Evolutionary conservation across 2,888 invertebrate genomes (phyloP), one percentile per base, ranked within the genome.

Genomic region (Scelioninae gen. 2): DNA sequence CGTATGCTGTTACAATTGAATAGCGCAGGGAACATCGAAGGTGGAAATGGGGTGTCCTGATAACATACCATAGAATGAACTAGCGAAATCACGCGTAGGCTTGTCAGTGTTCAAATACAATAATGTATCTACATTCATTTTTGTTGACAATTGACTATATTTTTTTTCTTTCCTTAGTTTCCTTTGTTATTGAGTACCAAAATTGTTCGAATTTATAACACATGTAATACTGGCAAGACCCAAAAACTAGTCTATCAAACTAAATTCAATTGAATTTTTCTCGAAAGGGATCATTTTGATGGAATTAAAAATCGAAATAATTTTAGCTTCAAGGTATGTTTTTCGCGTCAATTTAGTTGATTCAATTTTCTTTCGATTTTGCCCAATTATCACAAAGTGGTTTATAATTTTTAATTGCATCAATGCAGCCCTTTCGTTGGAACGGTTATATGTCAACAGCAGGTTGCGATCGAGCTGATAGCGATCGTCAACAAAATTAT

Each of bases 61-160:
- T 18, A 45, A 22, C 7, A 41, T 55, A 75, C 65, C 63, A 65
- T 73, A 72, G 37, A 63, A 68, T 68, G 63, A 63, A 18, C 37
- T 53, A 70, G 60, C 48, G 53, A 69, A 69, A 73, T 31, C 73
- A 69, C 60, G 55, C 63, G 60, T 64, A 69, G 65, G 63, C 53
- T 73, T 60, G 63, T 72, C 55, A 67, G 58, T 70, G 69, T 74
- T 73, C 70, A 58, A 57, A 74, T 25, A 43, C 33, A 45, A 58
- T 63, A 28, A 71, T 65, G 50, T 50, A 64, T 68, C 58, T 55
- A 70, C 60, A 53, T 33, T 63, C 60, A 53, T 50, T 39, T 37
- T 71, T 45, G 1, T 37, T 25, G 58, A 64, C 71, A 71, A 71
- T 71, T 64, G 64, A 71, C 58, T 74, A 58, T 43, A 53, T 28